Conservation (phyloP, 2,113 vertebrate genomes). For the Eira barbara region DNA sequence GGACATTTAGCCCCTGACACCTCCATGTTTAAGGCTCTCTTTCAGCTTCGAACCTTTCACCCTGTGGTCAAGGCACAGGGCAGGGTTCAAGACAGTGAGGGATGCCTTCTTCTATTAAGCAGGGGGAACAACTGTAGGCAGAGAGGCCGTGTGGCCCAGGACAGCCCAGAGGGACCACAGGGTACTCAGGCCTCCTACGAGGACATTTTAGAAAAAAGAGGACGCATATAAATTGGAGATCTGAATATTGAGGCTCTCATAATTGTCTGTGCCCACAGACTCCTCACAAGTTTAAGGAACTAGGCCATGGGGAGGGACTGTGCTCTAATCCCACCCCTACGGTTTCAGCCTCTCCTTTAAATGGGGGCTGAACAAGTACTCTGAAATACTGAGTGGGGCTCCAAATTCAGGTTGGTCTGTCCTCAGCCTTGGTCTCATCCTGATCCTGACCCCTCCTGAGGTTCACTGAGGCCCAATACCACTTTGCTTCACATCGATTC, state of each 20-base stretch:
- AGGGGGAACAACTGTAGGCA: background rate
- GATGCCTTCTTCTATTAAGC: background rate
- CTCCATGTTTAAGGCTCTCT: background rate
- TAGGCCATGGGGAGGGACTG: accelerated
- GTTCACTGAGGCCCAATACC: background rate
- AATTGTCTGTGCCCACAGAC: no score
- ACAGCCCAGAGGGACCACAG: background rate
- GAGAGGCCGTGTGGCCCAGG: background rate
- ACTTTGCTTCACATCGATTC: background rate
- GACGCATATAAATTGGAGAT: background rate
- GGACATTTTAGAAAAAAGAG: background rate
- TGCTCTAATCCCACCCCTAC: background rate
- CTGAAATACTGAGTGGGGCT: background rate
- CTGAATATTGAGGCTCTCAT: no score
- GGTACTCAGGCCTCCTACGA: accelerated
- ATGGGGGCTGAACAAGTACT: background rate
- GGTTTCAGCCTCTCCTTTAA: background rate
- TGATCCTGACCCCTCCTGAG: background rate
- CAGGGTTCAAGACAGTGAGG: background rate
- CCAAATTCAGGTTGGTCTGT: background rate
- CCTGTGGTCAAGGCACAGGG: background rate
- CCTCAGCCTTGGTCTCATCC: background rate
- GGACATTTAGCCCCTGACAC: background rate
- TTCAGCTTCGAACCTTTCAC: background rate
- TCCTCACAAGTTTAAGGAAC: background rate